Conservation (phyloP, 2,113 vertebrate species). For the Conger conger region DNA sequence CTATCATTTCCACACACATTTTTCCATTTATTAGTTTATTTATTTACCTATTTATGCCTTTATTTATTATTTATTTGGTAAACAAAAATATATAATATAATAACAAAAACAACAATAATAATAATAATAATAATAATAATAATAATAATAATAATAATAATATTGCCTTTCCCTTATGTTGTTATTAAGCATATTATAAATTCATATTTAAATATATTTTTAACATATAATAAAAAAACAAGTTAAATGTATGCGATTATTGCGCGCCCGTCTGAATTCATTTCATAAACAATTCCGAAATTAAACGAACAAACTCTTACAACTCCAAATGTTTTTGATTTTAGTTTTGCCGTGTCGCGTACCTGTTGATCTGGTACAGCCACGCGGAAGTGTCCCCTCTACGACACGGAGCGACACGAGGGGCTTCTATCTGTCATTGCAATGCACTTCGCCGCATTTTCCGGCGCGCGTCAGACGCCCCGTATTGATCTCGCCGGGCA, state of each 20-base stretch:
- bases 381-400: slow-evolving; percentile 17
- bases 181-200: background rate
- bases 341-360: background rate
- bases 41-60: background rate
- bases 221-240: background rate
- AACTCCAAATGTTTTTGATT: background rate
- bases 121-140: background rate
- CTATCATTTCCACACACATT: background rate
- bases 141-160: background rate
- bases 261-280: background rate
- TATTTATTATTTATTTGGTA: background rate
- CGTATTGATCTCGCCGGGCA: slow-evolving; percentile 70
- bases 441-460: slow-evolving; percentile 35
- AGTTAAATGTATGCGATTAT: background rate
- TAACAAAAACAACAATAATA: slow-evolving; percentile 1
- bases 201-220: background rate
- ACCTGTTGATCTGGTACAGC: slow-evolving; percentile 36
- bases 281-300: background rate
- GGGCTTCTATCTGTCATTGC: slow-evolving; percentile 48
- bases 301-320: background rate
- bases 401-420: slow-evolving; percentile 26
- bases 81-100: background rate
- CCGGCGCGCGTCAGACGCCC: slow-evolving; percentile 58
- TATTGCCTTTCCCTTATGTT: background rate
- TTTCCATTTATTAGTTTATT: background rate